Evolutionary conservation across 1,140 invertebrate species (phyloP), one percentile per base, ranked within the genome.

Genomic region (Drosophila albomicans): DNA sequence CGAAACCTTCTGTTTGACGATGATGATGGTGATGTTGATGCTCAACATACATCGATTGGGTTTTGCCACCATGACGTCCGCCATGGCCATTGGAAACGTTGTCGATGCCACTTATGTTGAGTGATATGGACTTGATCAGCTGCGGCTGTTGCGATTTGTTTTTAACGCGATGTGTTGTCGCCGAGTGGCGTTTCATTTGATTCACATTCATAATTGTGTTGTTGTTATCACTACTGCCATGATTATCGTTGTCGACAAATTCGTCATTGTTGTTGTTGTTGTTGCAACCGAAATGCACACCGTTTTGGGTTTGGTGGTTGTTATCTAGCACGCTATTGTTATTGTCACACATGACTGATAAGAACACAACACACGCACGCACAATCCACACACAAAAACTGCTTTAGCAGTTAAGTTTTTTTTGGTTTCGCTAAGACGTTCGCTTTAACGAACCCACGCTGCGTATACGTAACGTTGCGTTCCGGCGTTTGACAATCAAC

Each of bases 271-370:
- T 59, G 11, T 30, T 30, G 11, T 58, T 59, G n/a, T 43, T 59
- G 38, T 59, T 25, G 54, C 75, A 32, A 6, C 65, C 70, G 41
- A 73, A 79, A 58, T 87, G 79, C 28, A 87, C 67, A 75, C 81
- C 76, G 71, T 78, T 88, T 62, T 80, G 58, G 59, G 41, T 62
- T 38, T 73, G 57, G 56, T 25, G 20, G 20, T 25, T 3, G 20
- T 89, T 88, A 89, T 88, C 85, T 65, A 41, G 28, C 43, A 38
- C 63, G 48, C 49, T 74, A 54, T 86, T 87, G 71, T 88, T 79
- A 64, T 89, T 88, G 48, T 82, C 88, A 79, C 84, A 88, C 85
- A 88, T 88, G 66, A 41, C 63, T 65, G 68, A 73, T 80, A 79
- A 87, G 63, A 73, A 68, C 67, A 49, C 16, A 20, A 43, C 7